Evolutionary conservation across 2,113 vertebrate genomes (phyloP).

Genomic region (Lampris incognitus): DNA sequence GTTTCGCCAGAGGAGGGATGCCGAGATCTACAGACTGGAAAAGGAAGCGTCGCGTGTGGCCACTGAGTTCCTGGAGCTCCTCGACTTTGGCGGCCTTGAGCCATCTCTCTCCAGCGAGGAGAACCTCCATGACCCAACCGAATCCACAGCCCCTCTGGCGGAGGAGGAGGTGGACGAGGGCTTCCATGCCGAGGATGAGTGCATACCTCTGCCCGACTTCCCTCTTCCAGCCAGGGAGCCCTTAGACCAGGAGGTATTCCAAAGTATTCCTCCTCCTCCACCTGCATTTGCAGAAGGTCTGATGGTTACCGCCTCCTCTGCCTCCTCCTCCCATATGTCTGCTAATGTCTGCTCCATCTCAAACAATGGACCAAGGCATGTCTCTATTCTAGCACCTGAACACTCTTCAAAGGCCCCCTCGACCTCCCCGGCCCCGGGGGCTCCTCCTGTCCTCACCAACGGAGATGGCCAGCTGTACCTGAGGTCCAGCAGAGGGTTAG

Average conservation of each 20-base stretch:
- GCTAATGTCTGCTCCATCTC: slow-evolving; percentile 30
- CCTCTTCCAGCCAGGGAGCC: slow-evolving; percentile 66
- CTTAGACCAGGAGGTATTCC: slow-evolving; percentile 76
- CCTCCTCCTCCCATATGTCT: slow-evolving; percentile 40
- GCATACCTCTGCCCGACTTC: slow-evolving; percentile 77
- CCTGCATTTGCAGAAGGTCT: slow-evolving; percentile 75
- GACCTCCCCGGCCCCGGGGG: slow-evolving; percentile 34
- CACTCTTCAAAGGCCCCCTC: neutral
- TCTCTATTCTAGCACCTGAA: neutral
- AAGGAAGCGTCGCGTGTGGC: slow-evolving; percentile 91
- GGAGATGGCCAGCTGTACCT: slow-evolving; percentile 52
- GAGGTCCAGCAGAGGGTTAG: slow-evolving; percentile 55
- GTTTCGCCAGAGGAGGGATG: slow-evolving; percentile 85
- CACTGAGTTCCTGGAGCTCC: slow-evolving; percentile 89
- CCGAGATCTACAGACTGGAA: slow-evolving; percentile 89
- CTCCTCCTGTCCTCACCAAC: slow-evolving; percentile 32
- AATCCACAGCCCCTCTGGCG: slow-evolving; percentile 83
- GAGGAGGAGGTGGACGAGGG: slow-evolving; percentile 90
- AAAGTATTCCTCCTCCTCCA: slow-evolving; percentile 79
- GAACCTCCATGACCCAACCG: slow-evolving; percentile 85
- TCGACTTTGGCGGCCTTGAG: slow-evolving; percentile 90
- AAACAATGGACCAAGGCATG: slow-evolving; percentile 39
- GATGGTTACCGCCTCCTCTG: slow-evolving; percentile 24
- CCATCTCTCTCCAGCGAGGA: slow-evolving; percentile 86
- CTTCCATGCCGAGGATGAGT: slow-evolving; percentile 87